Percentiles rank a stretch among this genome's conserved stretches.
Evolutionary conservation across 2,113 vertebrate genomes (phyloP).

Genomic region (Mormyrus iriodes): DNA sequence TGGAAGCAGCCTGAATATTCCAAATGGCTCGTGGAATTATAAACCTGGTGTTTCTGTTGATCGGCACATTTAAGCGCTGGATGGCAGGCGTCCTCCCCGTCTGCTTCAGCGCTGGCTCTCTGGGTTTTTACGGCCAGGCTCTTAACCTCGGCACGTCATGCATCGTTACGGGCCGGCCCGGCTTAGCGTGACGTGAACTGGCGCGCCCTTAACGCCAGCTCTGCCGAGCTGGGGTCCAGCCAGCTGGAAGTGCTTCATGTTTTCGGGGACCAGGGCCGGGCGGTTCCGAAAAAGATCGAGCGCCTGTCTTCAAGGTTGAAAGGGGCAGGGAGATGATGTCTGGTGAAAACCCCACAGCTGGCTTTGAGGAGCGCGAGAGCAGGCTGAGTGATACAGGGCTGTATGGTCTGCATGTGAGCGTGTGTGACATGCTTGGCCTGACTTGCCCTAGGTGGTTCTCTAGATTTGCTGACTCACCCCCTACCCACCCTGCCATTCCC

Average conservation of each 20-base stretch:
- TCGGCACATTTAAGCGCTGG: neutral
- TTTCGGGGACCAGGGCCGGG: neutral
- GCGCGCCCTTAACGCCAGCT: conserved; percentile 1
- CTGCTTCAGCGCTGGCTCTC: neutral
- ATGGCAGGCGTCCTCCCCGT: neutral
- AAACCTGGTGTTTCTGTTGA: conserved; percentile 47
- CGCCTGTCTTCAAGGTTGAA: neutral
- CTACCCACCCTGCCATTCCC: neutral
- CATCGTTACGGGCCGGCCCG: neutral
- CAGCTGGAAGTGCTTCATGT: neutral
- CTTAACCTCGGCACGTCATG: neutral
- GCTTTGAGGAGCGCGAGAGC: neutral
- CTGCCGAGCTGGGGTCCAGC: neutral
- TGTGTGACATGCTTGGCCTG: neutral
- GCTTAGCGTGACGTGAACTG: conserved; percentile 21
- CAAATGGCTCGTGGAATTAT: conserved; percentile 28
- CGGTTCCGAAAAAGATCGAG: neutral
- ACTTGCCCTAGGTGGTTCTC: neutral
- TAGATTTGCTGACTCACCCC: neutral
- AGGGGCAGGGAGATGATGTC: neutral
- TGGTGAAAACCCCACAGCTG: neutral
- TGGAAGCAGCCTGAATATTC: neutral
- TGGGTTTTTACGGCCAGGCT: neutral
- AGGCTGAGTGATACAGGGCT: neutral
- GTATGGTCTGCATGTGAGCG: neutral